Conservation (phyloP, 2,113 vertebrate genomes). For the Urocynchramus pylzowi region DNA sequence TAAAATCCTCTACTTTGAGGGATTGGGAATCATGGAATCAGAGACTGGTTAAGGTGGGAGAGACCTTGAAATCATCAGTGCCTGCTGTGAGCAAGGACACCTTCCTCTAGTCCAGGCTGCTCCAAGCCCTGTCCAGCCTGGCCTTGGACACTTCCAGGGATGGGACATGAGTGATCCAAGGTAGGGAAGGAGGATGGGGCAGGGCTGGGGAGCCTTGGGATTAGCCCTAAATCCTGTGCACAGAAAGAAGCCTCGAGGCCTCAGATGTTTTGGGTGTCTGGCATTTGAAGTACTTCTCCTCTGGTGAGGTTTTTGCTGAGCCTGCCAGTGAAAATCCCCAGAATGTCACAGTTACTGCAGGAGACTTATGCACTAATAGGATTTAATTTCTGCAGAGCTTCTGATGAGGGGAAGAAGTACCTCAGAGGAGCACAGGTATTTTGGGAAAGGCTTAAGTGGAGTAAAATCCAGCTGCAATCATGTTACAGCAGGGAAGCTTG, state of each 20-base stretch:
- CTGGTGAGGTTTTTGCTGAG: neutral
- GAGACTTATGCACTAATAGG: neutral
- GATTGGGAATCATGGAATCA: neutral
- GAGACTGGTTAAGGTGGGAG: neutral
- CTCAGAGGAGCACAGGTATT: neutral
- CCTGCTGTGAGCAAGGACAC: neutral
- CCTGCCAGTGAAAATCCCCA: neutral
- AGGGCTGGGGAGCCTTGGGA: neutral
- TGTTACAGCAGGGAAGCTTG: neutral
- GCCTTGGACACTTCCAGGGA: neutral
- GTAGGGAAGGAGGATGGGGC: neutral
- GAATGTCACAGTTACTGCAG: neutral
- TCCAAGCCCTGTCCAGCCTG: neutral
- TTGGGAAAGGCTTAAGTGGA: constrained; percentile 3
- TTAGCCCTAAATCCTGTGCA: neutral
- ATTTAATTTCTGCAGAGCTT: constrained; percentile 13
- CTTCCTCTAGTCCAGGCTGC: accelerated
- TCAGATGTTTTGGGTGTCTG: neutral
- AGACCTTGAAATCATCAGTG: neutral
- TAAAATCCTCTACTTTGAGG: neutral
- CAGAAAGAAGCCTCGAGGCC: neutral
- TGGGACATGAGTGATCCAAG: accelerated
- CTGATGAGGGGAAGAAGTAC: neutral
- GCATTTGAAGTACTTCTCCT: neutral
- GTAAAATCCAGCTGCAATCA: neutral